Evolutionary conservation across 2,888 invertebrate genomes (phyloP), one percentile per base, ranked within the genome.

Genomic region (Nemoura dubitans): DNA sequence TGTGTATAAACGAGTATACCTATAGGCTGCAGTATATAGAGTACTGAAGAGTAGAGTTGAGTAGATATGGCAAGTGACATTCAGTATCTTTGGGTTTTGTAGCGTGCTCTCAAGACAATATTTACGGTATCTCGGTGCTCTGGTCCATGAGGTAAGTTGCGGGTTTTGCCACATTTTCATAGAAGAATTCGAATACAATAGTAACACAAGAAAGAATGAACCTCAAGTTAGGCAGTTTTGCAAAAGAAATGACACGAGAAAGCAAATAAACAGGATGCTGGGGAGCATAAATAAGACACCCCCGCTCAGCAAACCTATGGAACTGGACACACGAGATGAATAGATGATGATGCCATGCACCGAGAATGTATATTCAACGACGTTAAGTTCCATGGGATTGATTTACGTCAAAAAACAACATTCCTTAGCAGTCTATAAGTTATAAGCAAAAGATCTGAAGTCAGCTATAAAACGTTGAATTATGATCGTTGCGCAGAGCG

Each of bases 321-420:
- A 7, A 2, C 59, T 21, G 59, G 59, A 59, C 59, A 59, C 21
- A 14, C 16, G 59, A 59, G 59, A 59, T 59, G 59, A 59, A 59
- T 78, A 78, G 7, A 26, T 21, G 78, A 78, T 78, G 78, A 78
- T 78, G 78, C 78, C 10, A 78, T 78, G 27, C 78, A 10, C 26
- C 10, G 81, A 28, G 30, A 81, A 29, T 81, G 81, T 81, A 29
- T 81, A 14, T 26, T 14, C 78, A 28, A 78, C 36, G 78, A 78
- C 28, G 28, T n/a, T 30, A 59, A 59, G 16, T 59, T 59, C 59
- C 59, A 59, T 21, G n/a, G 86, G 87, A 87, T 86, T 87, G 87
- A 87, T 87, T 87, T 87, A 87, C 87, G 85, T 87, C 86, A 87
- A 86, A 84, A 59, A 80, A 81, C 87, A 86, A 85, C 87, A 87